Conservation (phyloP, 1,140 invertebrate genomes). For the Zaprionus vittiger region DNA sequence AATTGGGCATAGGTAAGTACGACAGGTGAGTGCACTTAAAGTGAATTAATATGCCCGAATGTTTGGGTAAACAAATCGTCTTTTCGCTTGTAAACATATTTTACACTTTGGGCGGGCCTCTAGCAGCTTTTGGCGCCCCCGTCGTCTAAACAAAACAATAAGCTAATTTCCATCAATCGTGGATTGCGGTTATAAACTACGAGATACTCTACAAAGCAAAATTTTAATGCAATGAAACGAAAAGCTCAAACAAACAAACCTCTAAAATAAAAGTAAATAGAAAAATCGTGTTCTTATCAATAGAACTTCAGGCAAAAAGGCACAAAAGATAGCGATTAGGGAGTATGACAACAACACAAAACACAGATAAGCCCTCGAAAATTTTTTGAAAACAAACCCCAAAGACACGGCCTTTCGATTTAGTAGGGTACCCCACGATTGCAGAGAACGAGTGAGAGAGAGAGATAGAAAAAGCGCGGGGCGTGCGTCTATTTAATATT, state of each 20-base stretch:
- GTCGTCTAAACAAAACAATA: constrained; percentile 51
- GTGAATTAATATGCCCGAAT: constrained; percentile 30
- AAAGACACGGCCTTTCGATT: not conserved
- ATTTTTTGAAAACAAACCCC: not conserved
- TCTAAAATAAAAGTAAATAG: not conserved
- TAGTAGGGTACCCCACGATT: not conserved
- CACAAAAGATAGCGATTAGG: not conserved
- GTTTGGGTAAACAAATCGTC: constrained; percentile 32
- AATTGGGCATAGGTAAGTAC: not conserved
- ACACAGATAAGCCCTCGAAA: not conserved
- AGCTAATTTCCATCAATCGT: constrained; percentile 22
- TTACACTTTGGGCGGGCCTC: constrained; percentile 8
- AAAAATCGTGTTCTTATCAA: not conserved
- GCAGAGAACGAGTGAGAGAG: not conserved
- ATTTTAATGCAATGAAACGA: not conserved
- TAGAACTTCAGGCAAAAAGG: not conserved
- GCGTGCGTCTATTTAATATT: constrained; percentile 61
- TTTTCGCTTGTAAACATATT: constrained; percentile 58
- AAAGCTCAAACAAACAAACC: not conserved
- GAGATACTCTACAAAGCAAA: constrained; percentile 23
- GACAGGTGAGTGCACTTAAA: constrained; percentile 44
- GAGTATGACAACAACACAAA: not conserved
- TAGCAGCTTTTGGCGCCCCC: constrained; percentile 4
- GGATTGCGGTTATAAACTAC: not conserved
- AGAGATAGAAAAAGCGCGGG: not conserved